Percentiles rank a stretch among this genome's conserved stretches.
Evolutionary conservation across 2,888 invertebrate species (phyloP).

Genomic region (Prosopocoilus inquinatus): DNA sequence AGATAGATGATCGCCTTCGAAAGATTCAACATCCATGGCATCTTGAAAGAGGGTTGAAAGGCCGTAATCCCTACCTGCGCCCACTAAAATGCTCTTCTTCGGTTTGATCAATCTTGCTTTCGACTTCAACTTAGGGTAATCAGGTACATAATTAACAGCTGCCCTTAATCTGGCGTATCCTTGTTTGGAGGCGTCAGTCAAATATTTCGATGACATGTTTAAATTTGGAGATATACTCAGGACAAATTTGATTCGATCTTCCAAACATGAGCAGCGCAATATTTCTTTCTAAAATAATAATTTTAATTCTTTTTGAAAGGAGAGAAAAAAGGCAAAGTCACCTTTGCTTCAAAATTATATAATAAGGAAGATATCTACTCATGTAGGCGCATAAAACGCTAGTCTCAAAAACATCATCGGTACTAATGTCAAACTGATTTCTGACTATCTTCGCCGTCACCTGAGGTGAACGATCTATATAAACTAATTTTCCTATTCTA

Average conservation of each 20-base stretch:
- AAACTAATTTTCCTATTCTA: constrained; percentile 58
- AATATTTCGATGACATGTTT: constrained; percentile 45
- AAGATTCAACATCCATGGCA: constrained; percentile 58
- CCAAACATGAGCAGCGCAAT: background rate
- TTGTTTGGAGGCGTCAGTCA: constrained; percentile 46
- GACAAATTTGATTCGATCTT: constrained; percentile 11
- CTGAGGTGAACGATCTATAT: constrained; percentile 77
- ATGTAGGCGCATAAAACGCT: constrained; percentile 55
- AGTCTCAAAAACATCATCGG: constrained; percentile 55
- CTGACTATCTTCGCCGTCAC: constrained; percentile 56
- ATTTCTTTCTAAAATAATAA: background rate
- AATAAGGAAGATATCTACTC: constrained; percentile 39
- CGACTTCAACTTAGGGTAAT: constrained; percentile 49
- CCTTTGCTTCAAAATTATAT: constrained; percentile 13
- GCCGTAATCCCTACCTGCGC: constrained; percentile 64
- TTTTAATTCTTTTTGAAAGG: background rate
- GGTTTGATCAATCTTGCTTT: constrained; percentile 64
- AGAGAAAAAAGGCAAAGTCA: background rate
- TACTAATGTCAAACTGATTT: constrained; percentile 49
- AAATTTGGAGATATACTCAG: constrained; percentile 38
- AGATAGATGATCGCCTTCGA: constrained; percentile 72
- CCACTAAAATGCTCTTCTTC: constrained; percentile 56
- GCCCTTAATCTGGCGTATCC: constrained; percentile 59
- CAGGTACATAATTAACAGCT: constrained; percentile 52
- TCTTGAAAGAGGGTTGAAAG: constrained; percentile 55